phyloP scores from a whole-genome alignment of 2,797 vertebrate genomes.

The Choloepus didactylus region DNA sequence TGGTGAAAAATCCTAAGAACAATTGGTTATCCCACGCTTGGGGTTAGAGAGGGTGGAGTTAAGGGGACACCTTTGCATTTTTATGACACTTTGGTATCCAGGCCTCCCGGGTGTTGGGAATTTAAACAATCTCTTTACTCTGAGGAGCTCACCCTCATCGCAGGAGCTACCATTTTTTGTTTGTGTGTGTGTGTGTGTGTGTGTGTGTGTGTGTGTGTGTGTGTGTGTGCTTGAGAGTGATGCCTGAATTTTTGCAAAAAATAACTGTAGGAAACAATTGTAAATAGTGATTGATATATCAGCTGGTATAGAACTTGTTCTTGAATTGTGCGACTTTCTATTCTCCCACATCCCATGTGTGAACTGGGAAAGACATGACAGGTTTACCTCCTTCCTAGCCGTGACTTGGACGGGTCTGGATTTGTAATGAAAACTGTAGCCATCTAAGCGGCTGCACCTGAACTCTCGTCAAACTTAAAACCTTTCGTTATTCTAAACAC shows the following conservation, averaged over 20 bases:
- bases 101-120: background rate
- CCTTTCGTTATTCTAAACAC: background rate
- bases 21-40: background rate
- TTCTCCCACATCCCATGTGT: accelerated
- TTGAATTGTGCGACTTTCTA: too few species aligned
- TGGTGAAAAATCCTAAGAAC: background rate
- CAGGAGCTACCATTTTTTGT: background rate
- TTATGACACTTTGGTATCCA: accelerated
- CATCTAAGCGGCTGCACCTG: background rate
- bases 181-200: too few species aligned
- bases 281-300: background rate
- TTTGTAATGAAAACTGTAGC: too few species aligned
- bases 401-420: background rate
- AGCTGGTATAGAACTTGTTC: background rate
- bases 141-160: background rate
- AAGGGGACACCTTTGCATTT: accelerated
- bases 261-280: background rate
- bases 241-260: background rate
- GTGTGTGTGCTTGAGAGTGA: too few species aligned
- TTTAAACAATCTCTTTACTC: background rate
- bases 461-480: background rate
- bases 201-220: too few species aligned
- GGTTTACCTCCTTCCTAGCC: too few species aligned
- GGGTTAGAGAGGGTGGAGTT: accelerated
- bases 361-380: background rate